Percentiles rank a stretch among this genome's conserved stretches.
phyloP scores from a whole-genome alignment of 2,797 vertebrate species.

The Sebastiscus tertius region DNA sequence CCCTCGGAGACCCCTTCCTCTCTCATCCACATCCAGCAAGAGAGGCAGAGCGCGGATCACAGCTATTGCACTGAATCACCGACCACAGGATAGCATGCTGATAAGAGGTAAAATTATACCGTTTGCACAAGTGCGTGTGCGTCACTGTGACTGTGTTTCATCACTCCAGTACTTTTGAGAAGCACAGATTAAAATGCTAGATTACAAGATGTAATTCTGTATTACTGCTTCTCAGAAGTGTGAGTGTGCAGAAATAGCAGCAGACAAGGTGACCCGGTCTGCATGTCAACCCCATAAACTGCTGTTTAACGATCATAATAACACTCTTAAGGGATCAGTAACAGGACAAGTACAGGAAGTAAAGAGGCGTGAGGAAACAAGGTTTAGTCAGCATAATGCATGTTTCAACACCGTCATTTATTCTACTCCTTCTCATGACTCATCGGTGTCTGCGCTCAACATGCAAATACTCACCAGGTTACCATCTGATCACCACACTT shows the following conservation, averaged over 20 bases:
- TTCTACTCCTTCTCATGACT: constrained; percentile 28
- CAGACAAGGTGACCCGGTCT: constrained; percentile 9
- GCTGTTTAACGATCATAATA: constrained; percentile 22
- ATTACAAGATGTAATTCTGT: constrained; percentile 23
- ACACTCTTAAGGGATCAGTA: neutral
- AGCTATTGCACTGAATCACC: constrained; percentile 66
- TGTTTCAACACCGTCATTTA: constrained; percentile 16
- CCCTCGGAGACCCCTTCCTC: constrained; percentile 72
- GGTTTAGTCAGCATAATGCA: constrained; percentile 8
- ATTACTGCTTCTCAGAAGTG: neutral
- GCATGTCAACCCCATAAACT: constrained; percentile 15
- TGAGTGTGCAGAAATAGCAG: neutral
- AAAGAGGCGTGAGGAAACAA: neutral
- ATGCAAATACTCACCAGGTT: constrained; percentile 11
- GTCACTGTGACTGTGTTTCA: neutral
- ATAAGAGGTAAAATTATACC: constrained; percentile 59
- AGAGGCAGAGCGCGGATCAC: constrained; percentile 51
- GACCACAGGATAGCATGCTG: constrained; percentile 47
- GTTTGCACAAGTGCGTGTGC: constrained; percentile 19
- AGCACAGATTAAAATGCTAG: neutral
- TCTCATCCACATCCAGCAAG: constrained; percentile 46
- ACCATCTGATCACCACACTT: neutral
- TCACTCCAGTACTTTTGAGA: neutral
- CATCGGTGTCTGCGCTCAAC: constrained; percentile 1
- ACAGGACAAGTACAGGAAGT: neutral